phyloP scores from a whole-genome alignment of 2,888 invertebrate species.

The Phyto melanocephala region DNA sequence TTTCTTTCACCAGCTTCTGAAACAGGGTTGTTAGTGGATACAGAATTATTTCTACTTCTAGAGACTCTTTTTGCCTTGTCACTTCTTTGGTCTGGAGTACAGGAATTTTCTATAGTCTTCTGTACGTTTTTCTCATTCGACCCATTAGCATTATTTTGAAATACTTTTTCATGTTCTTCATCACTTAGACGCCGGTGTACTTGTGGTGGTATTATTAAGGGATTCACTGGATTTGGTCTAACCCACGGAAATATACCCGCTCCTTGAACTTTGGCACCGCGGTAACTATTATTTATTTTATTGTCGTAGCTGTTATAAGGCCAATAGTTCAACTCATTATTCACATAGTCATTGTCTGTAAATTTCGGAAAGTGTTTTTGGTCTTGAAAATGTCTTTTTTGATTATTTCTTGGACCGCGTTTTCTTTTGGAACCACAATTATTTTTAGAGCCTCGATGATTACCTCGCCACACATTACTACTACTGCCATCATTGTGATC shows the following conservation, averaged over 20 bases:
- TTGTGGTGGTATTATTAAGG: not conserved
- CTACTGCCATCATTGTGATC: not conserved
- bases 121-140: not conserved
- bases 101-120: not conserved
- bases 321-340: not conserved
- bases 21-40: not conserved
- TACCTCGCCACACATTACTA: slow-evolving; percentile 2
- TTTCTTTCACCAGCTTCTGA: not conserved
- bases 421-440: not conserved
- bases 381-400: not conserved
- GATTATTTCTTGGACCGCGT: not conserved
- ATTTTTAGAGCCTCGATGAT: not conserved
- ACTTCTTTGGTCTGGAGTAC: not conserved
- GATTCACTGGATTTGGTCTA: slow-evolving; percentile 13
- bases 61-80: not conserved
- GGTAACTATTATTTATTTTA: not conserved
- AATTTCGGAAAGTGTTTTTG: slow-evolving; percentile 64
- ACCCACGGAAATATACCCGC: slow-evolving; percentile 19
- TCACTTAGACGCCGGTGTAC: not conserved
- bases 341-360: slow-evolving; percentile 56
- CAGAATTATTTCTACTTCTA: not conserved
- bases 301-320: not conserved
- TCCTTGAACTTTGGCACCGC: not conserved
- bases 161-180: not conserved
- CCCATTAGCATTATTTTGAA: not conserved